phyloP scores from a whole-genome alignment of 2,888 invertebrate genomes.

The Nephrotoma flavescens region DNA sequence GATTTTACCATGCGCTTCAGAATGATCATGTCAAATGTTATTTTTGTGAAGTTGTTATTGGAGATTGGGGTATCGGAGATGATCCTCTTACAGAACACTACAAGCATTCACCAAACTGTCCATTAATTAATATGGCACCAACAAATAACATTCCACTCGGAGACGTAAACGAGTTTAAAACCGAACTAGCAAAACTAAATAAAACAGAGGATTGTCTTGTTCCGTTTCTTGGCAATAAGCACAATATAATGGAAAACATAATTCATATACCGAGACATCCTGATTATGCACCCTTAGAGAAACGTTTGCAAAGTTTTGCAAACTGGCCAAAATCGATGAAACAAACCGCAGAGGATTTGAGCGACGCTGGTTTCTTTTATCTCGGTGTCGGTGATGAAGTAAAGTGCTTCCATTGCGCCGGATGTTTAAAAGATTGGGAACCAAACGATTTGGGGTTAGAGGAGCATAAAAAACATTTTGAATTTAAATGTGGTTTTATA shows the following conservation, averaged over 20 bases:
- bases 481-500: background rate
- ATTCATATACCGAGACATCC: conserved; percentile 41
- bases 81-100: conserved; percentile 66
- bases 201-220: background rate
- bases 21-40: conserved; percentile 68
- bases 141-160: conserved; percentile 48
- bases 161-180: background rate
- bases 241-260: background rate
- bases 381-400: conserved; percentile 80
- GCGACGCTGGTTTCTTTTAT: conserved; percentile 86
- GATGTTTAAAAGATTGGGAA: conserved; percentile 89
- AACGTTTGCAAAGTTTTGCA: conserved; percentile 53
- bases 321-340: conserved; percentile 71
- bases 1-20: conserved; percentile 65
- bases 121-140: conserved; percentile 49
- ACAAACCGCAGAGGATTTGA: conserved; percentile 64
- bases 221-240: background rate
- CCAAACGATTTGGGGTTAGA: background rate
- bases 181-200: background rate
- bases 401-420: conserved; percentile 86
- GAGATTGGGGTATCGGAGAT: conserved; percentile 70
- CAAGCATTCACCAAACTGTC: conserved; percentile 67
- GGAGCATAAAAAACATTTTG: background rate
- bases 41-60: conserved; percentile 65
- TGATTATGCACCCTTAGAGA: conserved; percentile 51